Evolutionary conservation across 2,113 vertebrate species (phyloP).

Genomic region (Pseudorhombus dupliciocellatus): DNA sequence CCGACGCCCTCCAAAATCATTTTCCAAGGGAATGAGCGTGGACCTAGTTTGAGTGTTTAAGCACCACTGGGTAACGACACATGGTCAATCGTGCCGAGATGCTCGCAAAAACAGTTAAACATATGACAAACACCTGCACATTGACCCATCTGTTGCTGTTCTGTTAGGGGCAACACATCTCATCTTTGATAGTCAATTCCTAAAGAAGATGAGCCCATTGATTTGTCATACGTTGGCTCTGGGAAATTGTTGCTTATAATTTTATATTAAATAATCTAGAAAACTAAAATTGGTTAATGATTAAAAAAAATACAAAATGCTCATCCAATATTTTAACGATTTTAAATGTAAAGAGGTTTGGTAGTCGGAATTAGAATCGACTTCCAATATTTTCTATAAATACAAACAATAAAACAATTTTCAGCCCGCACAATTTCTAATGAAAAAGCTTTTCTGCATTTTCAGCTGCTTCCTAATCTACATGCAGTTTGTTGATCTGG

Average conservation of each 20-base stretch:
- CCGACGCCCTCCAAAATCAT: slow-evolving; percentile 55
- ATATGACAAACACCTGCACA: slow-evolving; percentile 1
- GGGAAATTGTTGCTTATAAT: too few relatives aligned
- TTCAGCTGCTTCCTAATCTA: neutral
- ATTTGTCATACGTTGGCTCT: too few relatives aligned
- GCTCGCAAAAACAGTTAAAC: neutral
- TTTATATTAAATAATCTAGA: too few relatives aligned
- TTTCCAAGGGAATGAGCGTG: slow-evolving; percentile 63
- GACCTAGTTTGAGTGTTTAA: slow-evolving; percentile 53
- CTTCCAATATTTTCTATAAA: neutral
- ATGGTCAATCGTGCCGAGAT: neutral
- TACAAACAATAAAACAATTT: neutral
- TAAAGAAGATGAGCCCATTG: too few relatives aligned
- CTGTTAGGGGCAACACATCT: too few relatives aligned
- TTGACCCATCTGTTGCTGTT: neutral
- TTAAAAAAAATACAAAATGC: neutral
- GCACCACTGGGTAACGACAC: slow-evolving; percentile 31
- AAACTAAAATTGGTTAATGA: too few relatives aligned
- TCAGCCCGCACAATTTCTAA: neutral
- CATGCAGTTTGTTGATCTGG: neutral
- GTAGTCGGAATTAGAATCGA: too few relatives aligned
- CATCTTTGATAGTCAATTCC: neutral
- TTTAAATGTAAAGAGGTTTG: too few relatives aligned
- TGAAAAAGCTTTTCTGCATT: neutral
- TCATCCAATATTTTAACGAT: neutral